Percentiles rank a stretch among this genome's conserved stretches.
Evolutionary conservation across 2,888 invertebrate species (phyloP).

Genomic region (Pandemis heparana): DNA sequence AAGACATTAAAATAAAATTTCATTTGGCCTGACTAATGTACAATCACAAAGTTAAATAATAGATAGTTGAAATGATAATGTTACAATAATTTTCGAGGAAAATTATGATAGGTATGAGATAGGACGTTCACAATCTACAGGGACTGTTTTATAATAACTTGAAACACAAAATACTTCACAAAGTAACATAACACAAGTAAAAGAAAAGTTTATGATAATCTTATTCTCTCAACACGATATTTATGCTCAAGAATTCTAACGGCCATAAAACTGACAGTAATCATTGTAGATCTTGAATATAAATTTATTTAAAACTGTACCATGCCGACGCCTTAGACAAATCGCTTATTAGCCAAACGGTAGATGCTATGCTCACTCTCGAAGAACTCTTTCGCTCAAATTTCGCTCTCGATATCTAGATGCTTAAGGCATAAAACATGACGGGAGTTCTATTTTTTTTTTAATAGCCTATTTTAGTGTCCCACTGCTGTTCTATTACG

Average conservation of each 20-base stretch:
- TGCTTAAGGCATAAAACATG: too few relatives aligned
- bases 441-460: too few relatives aligned
- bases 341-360: too few relatives aligned
- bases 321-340: too few relatives aligned
- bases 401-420: too few relatives aligned
- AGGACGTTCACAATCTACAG: constrained; percentile 17
- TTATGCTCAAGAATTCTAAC: not conserved
- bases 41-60: not conserved
- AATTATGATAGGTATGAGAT: not conserved
- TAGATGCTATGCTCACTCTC: too few relatives aligned
- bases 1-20: not conserved
- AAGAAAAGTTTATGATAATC: not conserved
- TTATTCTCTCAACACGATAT: not conserved
- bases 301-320: not conserved
- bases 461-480: too few relatives aligned
- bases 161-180: not conserved
- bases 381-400: too few relatives aligned
- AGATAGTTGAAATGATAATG: not conserved
- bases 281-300: not conserved
- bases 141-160: not conserved
- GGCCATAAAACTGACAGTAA: not conserved
- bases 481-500: too few relatives aligned
- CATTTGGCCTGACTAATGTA: not conserved
- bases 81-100: not conserved
- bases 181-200: not conserved